Evolutionary conservation across 2,888 invertebrate genomes (phyloP), one percentile per base, ranked within the genome.

Genomic region (Prostheceraeus crozeri): DNA sequence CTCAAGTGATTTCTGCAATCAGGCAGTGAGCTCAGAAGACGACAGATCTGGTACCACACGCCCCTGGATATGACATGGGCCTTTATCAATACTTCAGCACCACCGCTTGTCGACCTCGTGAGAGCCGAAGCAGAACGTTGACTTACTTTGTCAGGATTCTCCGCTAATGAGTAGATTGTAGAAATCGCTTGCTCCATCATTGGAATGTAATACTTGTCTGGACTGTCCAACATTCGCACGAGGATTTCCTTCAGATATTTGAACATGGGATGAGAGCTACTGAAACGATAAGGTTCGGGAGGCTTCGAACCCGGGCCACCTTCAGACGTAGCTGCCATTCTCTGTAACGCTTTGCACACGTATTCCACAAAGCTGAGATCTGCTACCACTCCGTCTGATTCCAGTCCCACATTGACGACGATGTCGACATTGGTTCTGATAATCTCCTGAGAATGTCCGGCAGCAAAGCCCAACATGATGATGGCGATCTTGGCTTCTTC

Each of bases 391-490:
- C n/a, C n/a, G 80, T 80, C 48, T 80, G 70, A 28, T 76, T 71
- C 11, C 11, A 88, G 79, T 0, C 86, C 87, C 65, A 86, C 82
- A 11, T 81, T 80, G 61, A 86, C 82, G 46, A 90, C 81, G 3
- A 85, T 80, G 64, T 83, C 82, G 1, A 87, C 79, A 75, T 89
- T 90, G 25, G 74, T 75, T 46, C 71, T 68, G 1, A 80, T 72
- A 27, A 80, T 73, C 33, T 74, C 72, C 25, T 72, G 70, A 63
- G 79, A 71, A 67, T 69, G 80, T 79, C 76, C 73, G 0, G 84
- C 83, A 31, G 82, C 82, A 86, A 91, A 87, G 11, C 84, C 83
- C 1, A 93, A 79, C 1, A 93, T 73, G 59, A 85, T 81, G 2
- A 88, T 76, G 0, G 89, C 85, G 1, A 84, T 82, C 57, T 84